Base-by-base conservation (phyloP, 2,888 invertebrate genomes). In the Callosobruchus maculatus region DNA sequence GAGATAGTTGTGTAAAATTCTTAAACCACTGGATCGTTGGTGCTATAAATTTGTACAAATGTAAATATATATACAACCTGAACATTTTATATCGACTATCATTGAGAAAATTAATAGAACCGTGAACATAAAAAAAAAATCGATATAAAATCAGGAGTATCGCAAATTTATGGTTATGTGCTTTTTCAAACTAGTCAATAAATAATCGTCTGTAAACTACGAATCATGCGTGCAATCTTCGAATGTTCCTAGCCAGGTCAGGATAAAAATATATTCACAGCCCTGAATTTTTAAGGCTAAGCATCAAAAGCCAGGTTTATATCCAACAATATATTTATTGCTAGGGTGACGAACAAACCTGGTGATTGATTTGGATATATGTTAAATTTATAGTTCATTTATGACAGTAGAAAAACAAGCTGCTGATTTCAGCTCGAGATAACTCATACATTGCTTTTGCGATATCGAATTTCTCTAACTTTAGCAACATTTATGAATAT, bases 201-300 rank as follows among this genome's bases (percentile, higher is more conserved):
- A n/a, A n/a, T 49, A 49, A 49, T 49, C 13, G 49, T 13, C 49
- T 3, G 3, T 49, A 68, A 75, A 72, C 72, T 72, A 72, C 31
- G 26, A 67, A 75, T 74, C 75, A 71, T 72, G 71, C 68, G 67
- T 26, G 68, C 69, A 69, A 68, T 31, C 21, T 18, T 21, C 3
- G 21, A 67, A 71, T 26, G 67, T 70, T 70, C 49, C 31, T 68
- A 71, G 67, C 72, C 67, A 70, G 71, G 73, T 68, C 68, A 74
- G 68, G 31, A n/a, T 22, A 68, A 22, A 49, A 72, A 72, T 49
- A 49, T 49, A 72, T 74, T 72, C 68, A 72, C 70, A 72, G 22
- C 68, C 72, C 70, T 71, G 20, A 31, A 73, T 70, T n/a, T n/a
- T n/a, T 70, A 67, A 31, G 72, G 30, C 67, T 20, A 72, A 13